These are phyloP conservation scores for Arctopsyche grandis DNA, from an alignment of 1,140 invertebrate species.

Conservation along the genomic window DNA sequence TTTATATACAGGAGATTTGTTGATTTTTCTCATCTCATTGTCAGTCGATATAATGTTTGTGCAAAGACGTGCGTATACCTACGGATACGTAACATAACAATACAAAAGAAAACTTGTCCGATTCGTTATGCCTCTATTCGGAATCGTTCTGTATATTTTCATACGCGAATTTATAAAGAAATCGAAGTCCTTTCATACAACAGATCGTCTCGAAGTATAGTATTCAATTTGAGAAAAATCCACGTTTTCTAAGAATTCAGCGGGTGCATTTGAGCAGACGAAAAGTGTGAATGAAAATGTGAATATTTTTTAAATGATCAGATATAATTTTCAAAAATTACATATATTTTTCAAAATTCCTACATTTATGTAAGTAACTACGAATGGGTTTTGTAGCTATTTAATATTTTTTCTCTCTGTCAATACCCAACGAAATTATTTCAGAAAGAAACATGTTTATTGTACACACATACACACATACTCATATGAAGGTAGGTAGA, in stretches of 20 bases:
- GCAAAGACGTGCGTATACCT: not conserved
- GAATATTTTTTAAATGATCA: not conserved
- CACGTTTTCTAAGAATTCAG: not conserved
- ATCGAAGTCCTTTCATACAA: not conserved
- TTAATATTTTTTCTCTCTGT: too few relatives aligned
- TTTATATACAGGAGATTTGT: not conserved
- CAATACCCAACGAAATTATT: too few relatives aligned
- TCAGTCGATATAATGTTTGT: not conserved
- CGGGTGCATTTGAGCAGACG: not conserved
- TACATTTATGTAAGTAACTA: too few relatives aligned
- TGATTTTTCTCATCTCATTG: constrained; percentile 13
- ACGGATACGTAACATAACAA: constrained; percentile 23
- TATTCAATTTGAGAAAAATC: too few relatives aligned
- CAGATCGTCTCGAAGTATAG: not conserved
- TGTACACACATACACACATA: too few relatives aligned
- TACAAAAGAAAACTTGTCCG: constrained; percentile 26
- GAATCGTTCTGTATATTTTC: not conserved
- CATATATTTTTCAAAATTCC: too few relatives aligned
- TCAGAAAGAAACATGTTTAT: too few relatives aligned
- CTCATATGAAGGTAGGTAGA: too few relatives aligned
- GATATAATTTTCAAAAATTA: too few relatives aligned
- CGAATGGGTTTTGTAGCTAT: too few relatives aligned
- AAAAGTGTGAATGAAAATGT: not conserved
- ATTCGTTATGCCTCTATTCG: constrained; percentile 38
- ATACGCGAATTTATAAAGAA: not conserved